Base-by-base conservation (phyloP, 2,888 invertebrate genomes). In the Drosophila suboccidentalis region DNA sequence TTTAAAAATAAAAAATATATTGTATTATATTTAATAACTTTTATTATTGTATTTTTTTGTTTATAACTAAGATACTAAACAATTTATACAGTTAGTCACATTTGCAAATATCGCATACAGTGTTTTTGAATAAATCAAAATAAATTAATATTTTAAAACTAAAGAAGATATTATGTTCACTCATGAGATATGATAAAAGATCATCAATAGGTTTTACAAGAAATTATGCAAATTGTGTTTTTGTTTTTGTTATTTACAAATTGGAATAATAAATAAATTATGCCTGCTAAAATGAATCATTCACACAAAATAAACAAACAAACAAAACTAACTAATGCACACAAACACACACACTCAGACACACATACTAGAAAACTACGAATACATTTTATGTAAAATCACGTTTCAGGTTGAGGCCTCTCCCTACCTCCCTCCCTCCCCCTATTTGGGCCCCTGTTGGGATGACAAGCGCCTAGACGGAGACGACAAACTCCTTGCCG, bases 41-140 rank as follows among this genome's bases (percentile, higher is more conserved):
- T 55, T 49, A 43, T 58, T 71, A 61, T 64, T 54, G 36, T 46
- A 38, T 41, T 55, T 38, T 57, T 41, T 5, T 55, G 11, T 46
- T 55, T 79, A 67, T 55, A 59, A 46, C 75, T 79, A 78, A 72
- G 22, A 51, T 44, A 74, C 71, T 82, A 87, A 82, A 80, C 71
- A 76, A 72, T 70, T 71, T 80, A 68, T 75, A 69, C 62, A 75
- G 62, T 70, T 78, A 75, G 75, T 81, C 77, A 79, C 75, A 73
- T 73, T 87, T 91, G 91, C 91, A 91, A 91, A 91, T 91, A 91
- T 91, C 91, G 91, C 91, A 91, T 91, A 91, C 89, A 82, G 50
- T 83, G 73, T 57, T 75, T 82, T 89, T 87, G 91, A 90, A 80
- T 76, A 85, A 83, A 84, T 90, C 90, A 89, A 89, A 89, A 86